Conservation (phyloP, 2,797 vertebrate species). For the Sebastes trivittatus region DNA sequence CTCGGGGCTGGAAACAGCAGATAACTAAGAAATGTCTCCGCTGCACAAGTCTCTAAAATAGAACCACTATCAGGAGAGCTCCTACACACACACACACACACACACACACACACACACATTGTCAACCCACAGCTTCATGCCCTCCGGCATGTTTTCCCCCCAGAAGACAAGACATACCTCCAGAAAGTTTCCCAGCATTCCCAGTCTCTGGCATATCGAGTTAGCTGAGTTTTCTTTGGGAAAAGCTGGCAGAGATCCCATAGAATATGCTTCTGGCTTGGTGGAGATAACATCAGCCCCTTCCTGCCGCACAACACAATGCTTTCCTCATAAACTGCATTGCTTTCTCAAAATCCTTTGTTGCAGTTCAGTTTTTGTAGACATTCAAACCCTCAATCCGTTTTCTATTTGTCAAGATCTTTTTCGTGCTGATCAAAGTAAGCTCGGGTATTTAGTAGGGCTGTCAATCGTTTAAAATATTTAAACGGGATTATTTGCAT, state of each 20-base stretch:
- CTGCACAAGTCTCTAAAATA: conserved; percentile 72
- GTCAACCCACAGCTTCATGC: conserved; percentile 56
- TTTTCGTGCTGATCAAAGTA: not conserved
- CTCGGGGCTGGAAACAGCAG: conserved; percentile 64
- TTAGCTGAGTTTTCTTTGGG: conserved; percentile 13
- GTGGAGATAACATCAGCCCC: conserved; percentile 27
- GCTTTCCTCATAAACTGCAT: conserved; percentile 9
- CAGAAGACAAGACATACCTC: conserved; percentile 48
- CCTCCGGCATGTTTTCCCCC: conserved; percentile 55
- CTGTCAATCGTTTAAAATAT: too few species aligned
- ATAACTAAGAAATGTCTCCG: conserved; percentile 72
- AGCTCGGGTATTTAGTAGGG: not conserved
- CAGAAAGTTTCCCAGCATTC: conserved; percentile 55
- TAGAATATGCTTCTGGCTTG: conserved; percentile 14
- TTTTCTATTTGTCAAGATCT: not conserved
- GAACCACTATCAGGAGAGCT: conserved; percentile 68
- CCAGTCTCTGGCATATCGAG: conserved; percentile 26
- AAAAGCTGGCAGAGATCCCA: conserved; percentile 14
- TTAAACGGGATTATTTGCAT: too few species aligned
- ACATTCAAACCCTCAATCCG: not conserved
- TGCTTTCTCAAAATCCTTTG: not conserved
- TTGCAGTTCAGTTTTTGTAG: not conserved
- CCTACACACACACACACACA: not conserved
- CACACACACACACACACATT: conserved; percentile 28
- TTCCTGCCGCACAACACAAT: conserved; percentile 18